phyloP scores from a whole-genome alignment of 2,888 invertebrate genomes.

The Parnassius smintheus region DNA sequence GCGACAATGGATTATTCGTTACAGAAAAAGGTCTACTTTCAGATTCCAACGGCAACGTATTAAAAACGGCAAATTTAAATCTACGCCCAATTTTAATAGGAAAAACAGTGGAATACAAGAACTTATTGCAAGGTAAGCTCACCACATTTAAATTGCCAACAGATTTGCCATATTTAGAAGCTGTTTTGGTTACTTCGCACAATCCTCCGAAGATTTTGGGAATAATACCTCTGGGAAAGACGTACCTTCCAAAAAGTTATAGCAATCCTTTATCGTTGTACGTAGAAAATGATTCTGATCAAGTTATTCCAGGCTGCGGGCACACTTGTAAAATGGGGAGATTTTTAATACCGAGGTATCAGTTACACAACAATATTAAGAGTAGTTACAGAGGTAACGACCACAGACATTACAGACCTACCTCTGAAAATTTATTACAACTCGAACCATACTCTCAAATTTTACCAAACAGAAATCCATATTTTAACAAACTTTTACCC shows the following conservation, averaged over 20 bases:
- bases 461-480: background rate
- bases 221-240: constrained; percentile 50
- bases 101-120: constrained; percentile 38
- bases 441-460: background rate
- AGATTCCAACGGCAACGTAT: constrained; percentile 41
- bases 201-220: constrained; percentile 52
- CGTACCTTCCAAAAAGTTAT: constrained; percentile 32
- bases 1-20: constrained; percentile 43
- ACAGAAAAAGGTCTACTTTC: constrained; percentile 39
- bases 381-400: background rate
- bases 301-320: background rate
- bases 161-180: constrained; percentile 45
- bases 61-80: constrained; percentile 44
- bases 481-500: background rate
- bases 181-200: constrained; percentile 45
- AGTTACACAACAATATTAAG: background rate
- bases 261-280: constrained; percentile 6
- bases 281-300: background rate
- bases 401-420: background rate
- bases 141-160: constrained; percentile 31
- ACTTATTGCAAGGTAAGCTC: constrained; percentile 30
- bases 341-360: background rate
- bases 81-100: constrained; percentile 55
- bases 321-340: constrained; percentile 8
- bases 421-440: background rate